Evolutionary conservation across 2,113 vertebrate species (phyloP).

Genomic region (Synodontis membranacea): DNA sequence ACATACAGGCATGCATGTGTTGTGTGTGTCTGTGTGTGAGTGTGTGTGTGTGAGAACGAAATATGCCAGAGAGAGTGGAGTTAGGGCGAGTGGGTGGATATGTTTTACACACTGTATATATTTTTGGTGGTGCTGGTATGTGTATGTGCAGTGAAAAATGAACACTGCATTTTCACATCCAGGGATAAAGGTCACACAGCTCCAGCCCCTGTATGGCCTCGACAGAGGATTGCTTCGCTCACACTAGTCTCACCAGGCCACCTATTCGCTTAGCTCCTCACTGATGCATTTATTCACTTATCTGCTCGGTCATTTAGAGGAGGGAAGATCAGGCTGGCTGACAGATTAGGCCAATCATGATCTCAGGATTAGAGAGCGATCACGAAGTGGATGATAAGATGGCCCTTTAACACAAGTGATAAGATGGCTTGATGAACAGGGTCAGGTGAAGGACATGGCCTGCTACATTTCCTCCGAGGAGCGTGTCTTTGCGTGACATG

Average conservation of each 20-base stretch:
- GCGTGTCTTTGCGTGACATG: constrained; percentile 45
- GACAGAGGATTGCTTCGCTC: not conserved
- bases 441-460: constrained; percentile 62
- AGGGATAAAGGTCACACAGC: not conserved
- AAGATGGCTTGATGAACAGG: constrained; percentile 58
- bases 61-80: constrained; percentile 2
- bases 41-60: constrained; percentile 12
- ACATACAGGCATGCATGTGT: constrained; percentile 51
- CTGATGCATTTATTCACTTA: constrained; percentile 31
- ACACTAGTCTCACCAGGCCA: not conserved
- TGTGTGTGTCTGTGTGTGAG: constrained; percentile 43
- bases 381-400: constrained; percentile 59
- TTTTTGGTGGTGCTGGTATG: constrained; percentile 22
- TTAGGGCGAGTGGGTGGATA: constrained; percentile 37
- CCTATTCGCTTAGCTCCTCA: not conserved
- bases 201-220: not conserved
- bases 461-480: constrained; percentile 41
- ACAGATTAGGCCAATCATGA: constrained; percentile 61
- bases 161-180: constrained; percentile 24
- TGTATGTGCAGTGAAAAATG: constrained; percentile 8
- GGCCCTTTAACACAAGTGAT: constrained; percentile 58
- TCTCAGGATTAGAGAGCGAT: constrained; percentile 60
- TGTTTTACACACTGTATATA: constrained; percentile 33
- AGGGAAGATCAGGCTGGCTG: constrained; percentile 32
- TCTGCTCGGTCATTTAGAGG: constrained; percentile 47